These are phyloP conservation scores for Therioaphis trifolii DNA, from an alignment of 2,888 invertebrate genomes.

Conservation along the genomic window DNA sequence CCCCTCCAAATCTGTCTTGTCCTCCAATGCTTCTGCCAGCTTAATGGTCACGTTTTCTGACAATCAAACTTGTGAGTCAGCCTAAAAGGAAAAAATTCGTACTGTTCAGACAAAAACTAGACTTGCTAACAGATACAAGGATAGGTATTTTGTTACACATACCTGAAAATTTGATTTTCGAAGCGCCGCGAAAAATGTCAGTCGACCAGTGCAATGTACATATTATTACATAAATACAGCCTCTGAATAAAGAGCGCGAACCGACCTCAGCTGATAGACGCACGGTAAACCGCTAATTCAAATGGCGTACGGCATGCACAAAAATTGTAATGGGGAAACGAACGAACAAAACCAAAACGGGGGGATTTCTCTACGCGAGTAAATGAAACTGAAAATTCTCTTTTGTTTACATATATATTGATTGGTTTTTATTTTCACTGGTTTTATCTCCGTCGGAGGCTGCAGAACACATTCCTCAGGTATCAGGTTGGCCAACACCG, in stretches of 20 bases:
- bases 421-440: conserved; percentile 50
- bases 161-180: background rate
- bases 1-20: conserved; percentile 60
- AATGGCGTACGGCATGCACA: background rate
- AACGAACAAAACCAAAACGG: background rate
- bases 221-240: background rate
- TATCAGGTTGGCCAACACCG: conserved; percentile 60
- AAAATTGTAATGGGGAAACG: background rate
- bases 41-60: conserved; percentile 25
- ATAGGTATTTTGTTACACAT: background rate
- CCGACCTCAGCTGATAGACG: background rate
- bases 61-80: background rate
- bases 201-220: no score
- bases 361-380: background rate
- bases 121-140: background rate
- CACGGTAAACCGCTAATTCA: background rate
- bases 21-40: conserved; percentile 57
- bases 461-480: conserved; percentile 60
- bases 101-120: background rate
- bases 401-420: conserved; percentile 59
- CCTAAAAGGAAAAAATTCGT: background rate
- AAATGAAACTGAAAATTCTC: background rate
- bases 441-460: conserved; percentile 57
- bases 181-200: background rate
- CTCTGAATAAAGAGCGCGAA: conserved; percentile 20